Conservation (phyloP, 2,113 vertebrate species). For the Ammodytes dubius region DNA sequence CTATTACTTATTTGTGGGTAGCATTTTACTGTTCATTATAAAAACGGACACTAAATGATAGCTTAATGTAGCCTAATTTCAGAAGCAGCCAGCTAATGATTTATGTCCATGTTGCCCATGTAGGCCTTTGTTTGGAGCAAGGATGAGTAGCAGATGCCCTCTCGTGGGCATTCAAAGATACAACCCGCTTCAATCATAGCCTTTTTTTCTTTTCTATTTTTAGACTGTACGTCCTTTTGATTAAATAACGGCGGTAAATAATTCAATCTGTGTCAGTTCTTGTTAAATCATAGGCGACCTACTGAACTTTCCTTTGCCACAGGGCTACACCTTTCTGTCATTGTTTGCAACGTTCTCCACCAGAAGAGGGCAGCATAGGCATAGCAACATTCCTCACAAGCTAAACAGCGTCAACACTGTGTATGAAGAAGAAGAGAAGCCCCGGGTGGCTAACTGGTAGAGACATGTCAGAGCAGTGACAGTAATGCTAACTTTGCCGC, state of each 20-base stretch:
- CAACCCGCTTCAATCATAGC: neutral
- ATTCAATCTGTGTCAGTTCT: accelerated
- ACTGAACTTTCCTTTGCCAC: neutral
- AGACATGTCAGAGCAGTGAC: conserved; percentile 48
- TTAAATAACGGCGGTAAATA: neutral
- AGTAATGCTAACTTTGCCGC: conserved; percentile 51
- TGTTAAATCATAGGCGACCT: neutral
- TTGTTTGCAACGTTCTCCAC: neutral
- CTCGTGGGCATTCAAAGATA: conserved; percentile 29
- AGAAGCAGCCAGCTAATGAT: neutral
- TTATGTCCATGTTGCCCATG: too few relatives aligned
- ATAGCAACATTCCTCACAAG: neutral
- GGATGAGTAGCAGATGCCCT: conserved; percentile 25
- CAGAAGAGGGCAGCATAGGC: conserved; percentile 54
- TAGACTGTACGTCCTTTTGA: neutral
- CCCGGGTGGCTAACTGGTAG: conserved; percentile 22
- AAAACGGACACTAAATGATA: too few relatives aligned
- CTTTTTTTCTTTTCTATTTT: neutral
- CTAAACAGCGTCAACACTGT: neutral
- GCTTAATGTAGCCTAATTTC: too few relatives aligned
- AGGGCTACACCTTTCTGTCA: neutral
- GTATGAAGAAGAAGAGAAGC: conserved; percentile 52
- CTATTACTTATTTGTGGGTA: too few relatives aligned
- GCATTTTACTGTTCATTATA: too few relatives aligned
- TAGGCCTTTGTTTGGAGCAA: too few relatives aligned